A percentile compares a stretch with the other conserved stretches of the same genome.
These are phyloP conservation scores for Acanthisitta chloris DNA, from an alignment of 2,113 vertebrate genomes.

Conservation along the genomic window DNA sequence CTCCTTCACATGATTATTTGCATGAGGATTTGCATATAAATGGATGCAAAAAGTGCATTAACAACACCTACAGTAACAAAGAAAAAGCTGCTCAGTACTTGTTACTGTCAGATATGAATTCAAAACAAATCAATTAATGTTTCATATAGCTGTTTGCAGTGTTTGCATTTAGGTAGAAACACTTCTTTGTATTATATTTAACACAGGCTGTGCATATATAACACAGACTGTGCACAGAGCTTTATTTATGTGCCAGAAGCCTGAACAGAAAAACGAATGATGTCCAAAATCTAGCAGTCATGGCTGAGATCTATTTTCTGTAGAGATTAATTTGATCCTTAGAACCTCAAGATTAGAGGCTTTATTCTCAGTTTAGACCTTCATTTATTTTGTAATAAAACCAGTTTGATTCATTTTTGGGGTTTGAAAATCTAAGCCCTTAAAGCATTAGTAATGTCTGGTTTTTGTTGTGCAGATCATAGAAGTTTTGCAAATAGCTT, in stretches of 20 bases:
- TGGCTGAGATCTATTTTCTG: neutral
- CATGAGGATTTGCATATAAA: slow-evolving; percentile 80
- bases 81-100: slow-evolving; percentile 56
- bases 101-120: slow-evolving; percentile 61
- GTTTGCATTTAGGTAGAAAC: slow-evolving; percentile 40
- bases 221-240: neutral
- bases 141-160: slow-evolving; percentile 51
- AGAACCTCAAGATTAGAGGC: neutral
- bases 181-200: slow-evolving; percentile 54
- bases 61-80: slow-evolving; percentile 69
- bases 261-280: neutral
- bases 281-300: neutral
- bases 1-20: slow-evolving; percentile 69
- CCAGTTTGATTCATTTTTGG: neutral
- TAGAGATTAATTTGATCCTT: neutral
- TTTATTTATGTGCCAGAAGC: slow-evolving; percentile 5
- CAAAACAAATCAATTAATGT: slow-evolving; percentile 48
- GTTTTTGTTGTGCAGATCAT: neutral
- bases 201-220: slow-evolving; percentile 24
- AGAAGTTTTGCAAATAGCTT: slow-evolving; percentile 8
- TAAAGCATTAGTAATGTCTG: neutral
- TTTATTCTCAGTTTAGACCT: neutral
- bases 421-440: neutral
- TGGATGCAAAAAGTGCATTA: slow-evolving; percentile 68
- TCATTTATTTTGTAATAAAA: slow-evolving; percentile 1